Conservation (phyloP, 2,113 vertebrate species). For the Semnornis frantzii region DNA sequence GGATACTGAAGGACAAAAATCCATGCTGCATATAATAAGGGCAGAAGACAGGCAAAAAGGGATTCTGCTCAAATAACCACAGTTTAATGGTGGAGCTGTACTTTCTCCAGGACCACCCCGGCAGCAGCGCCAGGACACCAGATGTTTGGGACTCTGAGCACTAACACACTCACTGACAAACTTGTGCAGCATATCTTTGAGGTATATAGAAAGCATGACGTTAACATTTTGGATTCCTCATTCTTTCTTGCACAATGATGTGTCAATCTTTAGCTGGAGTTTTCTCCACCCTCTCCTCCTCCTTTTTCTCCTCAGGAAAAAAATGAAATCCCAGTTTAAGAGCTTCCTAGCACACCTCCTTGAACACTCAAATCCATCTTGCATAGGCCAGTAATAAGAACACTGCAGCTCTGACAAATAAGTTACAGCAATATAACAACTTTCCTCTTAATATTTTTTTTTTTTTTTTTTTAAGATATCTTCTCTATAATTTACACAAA, state of each 20-base stretch:
- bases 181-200: slow-evolving; percentile 65
- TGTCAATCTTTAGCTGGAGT: background rate
- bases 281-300: background rate
- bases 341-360: slow-evolving; percentile 35
- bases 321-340: slow-evolving; percentile 37
- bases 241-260: background rate
- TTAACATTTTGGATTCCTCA: slow-evolving; percentile 26
- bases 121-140: background rate
- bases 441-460: slow-evolving; percentile 49
- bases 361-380: slow-evolving; percentile 54
- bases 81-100: background rate
- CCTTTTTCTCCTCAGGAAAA: background rate
- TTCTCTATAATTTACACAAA: slow-evolving; percentile 71
- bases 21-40: slow-evolving; percentile 43
- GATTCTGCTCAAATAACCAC: slow-evolving; percentile 50
- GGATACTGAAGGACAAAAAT: slow-evolving; percentile 54
- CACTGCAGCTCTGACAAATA: slow-evolving; percentile 75
- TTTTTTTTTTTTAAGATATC: slow-evolving; percentile 48
- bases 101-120: background rate
- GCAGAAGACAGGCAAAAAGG: slow-evolving; percentile 55
- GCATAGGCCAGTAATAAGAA: slow-evolving; percentile 73
- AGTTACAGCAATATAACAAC: slow-evolving; percentile 70
- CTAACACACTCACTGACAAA: slow-evolving; percentile 7
- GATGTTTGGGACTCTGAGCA: background rate
- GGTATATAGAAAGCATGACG: slow-evolving; percentile 73